These are phyloP conservation scores for Therioaphis trifolii DNA, from an alignment of 2,888 invertebrate species.

Conservation along the genomic window DNA sequence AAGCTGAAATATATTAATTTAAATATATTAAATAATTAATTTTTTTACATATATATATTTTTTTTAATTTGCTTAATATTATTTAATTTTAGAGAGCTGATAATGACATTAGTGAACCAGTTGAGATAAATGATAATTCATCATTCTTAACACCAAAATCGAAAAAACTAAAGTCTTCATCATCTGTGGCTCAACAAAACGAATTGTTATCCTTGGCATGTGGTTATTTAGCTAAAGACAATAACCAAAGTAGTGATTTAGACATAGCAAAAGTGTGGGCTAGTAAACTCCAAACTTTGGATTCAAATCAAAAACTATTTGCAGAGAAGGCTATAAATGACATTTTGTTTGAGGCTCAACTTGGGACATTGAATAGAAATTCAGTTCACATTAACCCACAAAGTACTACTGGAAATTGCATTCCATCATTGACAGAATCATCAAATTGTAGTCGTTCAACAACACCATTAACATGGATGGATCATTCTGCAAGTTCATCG, in stretches of 20 bases:
- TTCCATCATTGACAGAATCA: not conserved
- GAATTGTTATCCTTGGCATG: constrained; percentile 4
- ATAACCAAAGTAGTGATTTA: not conserved
- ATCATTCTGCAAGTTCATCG: constrained; percentile 13
- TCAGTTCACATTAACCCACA: not conserved
- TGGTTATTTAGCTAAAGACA: not conserved
- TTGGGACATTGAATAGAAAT: constrained; percentile 4
- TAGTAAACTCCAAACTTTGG: not conserved
- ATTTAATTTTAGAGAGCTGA: not conserved
- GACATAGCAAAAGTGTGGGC: constrained; percentile 26
- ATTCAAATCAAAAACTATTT: constrained; percentile 9
- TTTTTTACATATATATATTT: not conserved
- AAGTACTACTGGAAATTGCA: not conserved
- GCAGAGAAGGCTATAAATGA: constrained; percentile 15
- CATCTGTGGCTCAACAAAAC: constrained; percentile 25
- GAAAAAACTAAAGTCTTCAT: not conserved
- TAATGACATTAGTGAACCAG: not conserved
- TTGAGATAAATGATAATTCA: not conserved
- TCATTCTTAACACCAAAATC: not conserved
- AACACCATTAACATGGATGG: not conserved
- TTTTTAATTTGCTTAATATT: constrained; percentile 5
- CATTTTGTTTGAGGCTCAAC: constrained; percentile 7
- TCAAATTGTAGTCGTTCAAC: not conserved
- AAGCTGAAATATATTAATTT: constrained; percentile 1
- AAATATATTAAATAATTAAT: no score